Percentiles rank a stretch among this genome's conserved stretches.
Conservation (phyloP, 2,888 invertebrate genomes). For the Sthenelais limicola region DNA sequence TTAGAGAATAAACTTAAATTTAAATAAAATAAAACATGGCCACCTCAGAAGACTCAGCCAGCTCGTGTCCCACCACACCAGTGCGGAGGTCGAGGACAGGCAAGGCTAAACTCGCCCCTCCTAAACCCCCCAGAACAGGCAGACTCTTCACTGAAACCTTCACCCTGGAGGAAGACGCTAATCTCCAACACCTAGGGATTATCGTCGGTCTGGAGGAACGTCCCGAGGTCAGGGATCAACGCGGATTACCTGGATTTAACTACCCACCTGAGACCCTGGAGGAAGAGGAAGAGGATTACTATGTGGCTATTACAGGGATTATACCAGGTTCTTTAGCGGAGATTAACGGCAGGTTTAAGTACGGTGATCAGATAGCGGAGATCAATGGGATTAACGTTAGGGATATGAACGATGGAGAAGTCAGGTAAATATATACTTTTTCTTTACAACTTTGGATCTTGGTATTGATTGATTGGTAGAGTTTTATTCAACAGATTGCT, state of each 20-base stretch:
- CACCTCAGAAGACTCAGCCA: no score
- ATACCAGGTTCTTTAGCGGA: slow-evolving; percentile 6
- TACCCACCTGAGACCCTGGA: no score
- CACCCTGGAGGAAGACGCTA: slow-evolving; percentile 2
- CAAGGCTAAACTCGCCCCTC: no score
- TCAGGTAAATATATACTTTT: slow-evolving; percentile 28
- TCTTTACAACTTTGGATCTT: no score
- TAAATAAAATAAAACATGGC: no score
- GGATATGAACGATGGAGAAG: slow-evolving; percentile 18
- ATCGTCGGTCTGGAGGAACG: slow-evolving; percentile 16
- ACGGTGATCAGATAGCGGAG: slow-evolving; percentile 19
- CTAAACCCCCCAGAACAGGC: slow-evolving; percentile 25
- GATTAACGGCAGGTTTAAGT: not conserved
- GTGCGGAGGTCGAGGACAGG: no score
- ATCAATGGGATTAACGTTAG: slow-evolving; percentile 23
- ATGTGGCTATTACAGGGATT: slow-evolving; percentile 16
- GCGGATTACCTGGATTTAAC: not conserved
- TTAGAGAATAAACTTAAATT: no score
- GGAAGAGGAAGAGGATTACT: slow-evolving; percentile 5
- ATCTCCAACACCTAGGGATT: slow-evolving; percentile 26
- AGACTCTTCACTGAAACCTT: slow-evolving; percentile 17
- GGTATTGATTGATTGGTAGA: no score
- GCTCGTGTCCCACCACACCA: no score
- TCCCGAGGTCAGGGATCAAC: slow-evolving; percentile 2
- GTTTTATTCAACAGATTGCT: no score